Base-by-base conservation (phyloP, 1,140 invertebrate genomes). In the Ruditapes philippinarum region DNA sequence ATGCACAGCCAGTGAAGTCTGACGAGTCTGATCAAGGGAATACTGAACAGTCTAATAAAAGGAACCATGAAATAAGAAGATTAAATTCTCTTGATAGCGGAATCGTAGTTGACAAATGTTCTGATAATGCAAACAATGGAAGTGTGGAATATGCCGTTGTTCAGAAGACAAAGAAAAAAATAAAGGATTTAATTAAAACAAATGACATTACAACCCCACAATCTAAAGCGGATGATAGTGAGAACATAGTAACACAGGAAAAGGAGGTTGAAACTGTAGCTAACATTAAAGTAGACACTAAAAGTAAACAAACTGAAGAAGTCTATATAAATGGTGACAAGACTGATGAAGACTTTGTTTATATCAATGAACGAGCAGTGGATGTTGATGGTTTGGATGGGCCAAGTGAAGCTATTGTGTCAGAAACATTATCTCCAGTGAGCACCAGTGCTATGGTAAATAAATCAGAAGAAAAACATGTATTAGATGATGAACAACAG, bases 121-220 rank as follows among this genome's bases (percentile, higher is more conserved):
- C 9, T 78, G 84, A 78, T 0, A 12, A 65, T 22, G 19, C 42
- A 62, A 42, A 31, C 4, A 76, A 33, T 19, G 31, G 40, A 51
- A 62, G n/a, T 54, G 74, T 88, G 7, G 74, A 88, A 80, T 88
- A 88, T 80, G 85, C 85, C 33, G 62, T 88, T 70, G 73, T 78
- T 25, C 85, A 88, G 33, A 88, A 88, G 57, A 79, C 40, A 36
- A 88, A 88, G 57, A 65, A 28, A 36, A 80, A 79, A 42, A 45
- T 31, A 28, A 76, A 57, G 62, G 85, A 62, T 25, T 9, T 57
- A 1, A 40, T 49, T 51, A 38, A 36, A 74, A 38, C 65, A 17
- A 28, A 62, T 28, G 22, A 70, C 31, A 38, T 5, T 3, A 17
- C 1, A 4, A 19, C 65, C 36, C 22, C 54, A 49, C 42, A 36